Base-by-base conservation (phyloP, 30 jellyfish, hydroid and myxozoan species). In the Mastigias papua region DNA sequence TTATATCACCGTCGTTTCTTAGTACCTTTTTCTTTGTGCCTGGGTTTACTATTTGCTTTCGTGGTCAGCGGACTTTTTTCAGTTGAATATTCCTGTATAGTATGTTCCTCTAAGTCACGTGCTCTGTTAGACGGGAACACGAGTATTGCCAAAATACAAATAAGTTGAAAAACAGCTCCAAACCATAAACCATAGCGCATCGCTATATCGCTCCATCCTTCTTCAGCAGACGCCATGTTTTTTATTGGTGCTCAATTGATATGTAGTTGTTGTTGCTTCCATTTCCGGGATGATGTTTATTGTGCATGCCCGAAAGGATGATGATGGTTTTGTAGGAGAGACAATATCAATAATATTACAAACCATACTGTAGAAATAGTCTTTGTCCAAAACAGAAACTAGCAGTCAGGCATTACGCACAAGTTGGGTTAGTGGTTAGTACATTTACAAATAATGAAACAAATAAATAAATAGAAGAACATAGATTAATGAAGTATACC, bases 131-230 rank as follows among this genome's bases (percentile, higher is more conserved):
- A 76, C 3, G 98, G 95, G 8, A 80, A 34, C 37, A 93, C 11
- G 27, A 93, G 29, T 6, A 93, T 75, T 21, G 98, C 94, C 19
- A 86, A 67, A 1, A 93, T 93, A 51, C 98, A 93, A 7, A 87
- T 66, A 48, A 93, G 10, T 76, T 93, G 98, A 79, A 93, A 93
- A 25, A 83, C 86, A 5, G 97, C 98, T 6, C 98, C 98, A 74
- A 93, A 22, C 76, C 90, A 87, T 50, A 93, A 63, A 42, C 98
- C 98, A 87, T 81, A 93, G 31, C 89, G 90, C 89, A 93, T 34
- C 34, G 82, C 6, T 13, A 70, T 26, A 48, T 93, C 98, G 35
- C 92, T 48, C 78, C 75, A 51, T 23, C 92, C 42, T 25, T 54
- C 74, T 0, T 17, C 64, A 21, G 49, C 64, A 21, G 49, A 10